These are phyloP conservation scores for Alfaro cultratus DNA, from an alignment of 2,797 vertebrate species.

Conservation along the genomic window DNA sequence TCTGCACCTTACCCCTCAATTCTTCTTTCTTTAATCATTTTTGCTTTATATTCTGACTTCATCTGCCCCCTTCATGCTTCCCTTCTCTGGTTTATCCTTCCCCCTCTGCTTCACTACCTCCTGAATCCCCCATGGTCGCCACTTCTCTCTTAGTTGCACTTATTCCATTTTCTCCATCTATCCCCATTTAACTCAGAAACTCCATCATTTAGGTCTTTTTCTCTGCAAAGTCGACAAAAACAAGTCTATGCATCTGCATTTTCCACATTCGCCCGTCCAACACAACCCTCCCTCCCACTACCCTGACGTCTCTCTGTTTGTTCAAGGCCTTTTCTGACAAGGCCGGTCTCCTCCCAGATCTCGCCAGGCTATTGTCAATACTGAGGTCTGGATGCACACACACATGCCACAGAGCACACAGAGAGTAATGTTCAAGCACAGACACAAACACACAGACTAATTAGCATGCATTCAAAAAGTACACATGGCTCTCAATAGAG, in stretches of 20 bases:
- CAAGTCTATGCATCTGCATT: conserved; percentile 7
- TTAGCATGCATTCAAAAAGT: conserved; percentile 37
- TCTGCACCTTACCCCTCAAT: conserved; percentile 23
- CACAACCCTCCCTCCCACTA: conserved; percentile 17
- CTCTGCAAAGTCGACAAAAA: neutral
- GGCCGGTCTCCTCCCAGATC: conserved; percentile 64
- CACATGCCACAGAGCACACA: conserved; percentile 15
- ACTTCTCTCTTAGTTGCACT: conserved; percentile 33
- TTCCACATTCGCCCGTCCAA: conserved; percentile 9
- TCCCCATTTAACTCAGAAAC: conserved; percentile 5
- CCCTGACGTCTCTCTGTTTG: conserved; percentile 59
- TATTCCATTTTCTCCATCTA: conserved; percentile 11
- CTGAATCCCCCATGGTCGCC: conserved; percentile 33
- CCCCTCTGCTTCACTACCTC: conserved; percentile 8
- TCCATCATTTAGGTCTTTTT: neutral
- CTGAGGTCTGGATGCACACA: conserved; percentile 58
- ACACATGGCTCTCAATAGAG: conserved; percentile 38
- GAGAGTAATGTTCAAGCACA: conserved; percentile 22
- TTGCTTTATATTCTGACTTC: conserved; percentile 44
- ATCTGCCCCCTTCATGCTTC: conserved; percentile 23
- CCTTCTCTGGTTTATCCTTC: conserved; percentile 10
- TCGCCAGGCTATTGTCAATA: conserved; percentile 66
- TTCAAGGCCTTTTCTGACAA: conserved; percentile 70
- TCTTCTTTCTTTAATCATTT: conserved; percentile 41
- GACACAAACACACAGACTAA: conserved; percentile 29